Base-by-base conservation (phyloP, 2,888 invertebrate species). In the Philereme transversata region DNA sequence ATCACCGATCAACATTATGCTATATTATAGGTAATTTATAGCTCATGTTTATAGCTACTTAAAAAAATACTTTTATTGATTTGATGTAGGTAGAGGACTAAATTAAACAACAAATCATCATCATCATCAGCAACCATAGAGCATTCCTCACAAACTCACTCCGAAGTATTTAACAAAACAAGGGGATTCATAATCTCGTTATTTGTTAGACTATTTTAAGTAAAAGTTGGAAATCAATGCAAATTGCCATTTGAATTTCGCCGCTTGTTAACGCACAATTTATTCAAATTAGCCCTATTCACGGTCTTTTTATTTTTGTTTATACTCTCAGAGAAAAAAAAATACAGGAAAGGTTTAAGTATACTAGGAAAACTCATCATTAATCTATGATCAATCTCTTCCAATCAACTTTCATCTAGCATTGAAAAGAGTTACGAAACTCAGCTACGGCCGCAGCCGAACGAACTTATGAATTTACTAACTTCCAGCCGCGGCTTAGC, bases 181-280 rank as follows among this genome's bases (percentile, higher is more conserved):
- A 64, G 57, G 48, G 45, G 33, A 41, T 51, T 46, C 51, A 54
- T 58, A 70, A 68, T 58, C 40, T 5, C 50, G 51, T 57, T 61
- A 69, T 64, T 63, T 61, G 64, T 65, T 60, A 54, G 68, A 63
- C 71, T 72, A 74, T 77, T 75, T 67, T 73, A 77, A 76, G 76
- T 72, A 62, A 71, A 77, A 77, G 67, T 76, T 77, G 64, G 66
- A 70, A 75, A 74, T 71, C 73, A 76, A 76, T 76, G 76, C 76
- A 76, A 75, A 77, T 75, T 65, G 55, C 65, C 64, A 57, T 64
- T 65, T 72, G 72, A 72, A 71, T 70, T 70, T 59, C 36, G 38
- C 54, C 62, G 65, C 61, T 71, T 69, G 69, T 68, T 66, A 63
- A 61, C 49, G 54, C 40, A 11, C 36, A 55, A 59, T 57, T 65